A percentile compares a stretch with the other conserved stretches of the same genome.
These are phyloP conservation scores for Cromileptes altivelis DNA, from an alignment of 2,113 vertebrate genomes.

Conservation along the genomic window DNA sequence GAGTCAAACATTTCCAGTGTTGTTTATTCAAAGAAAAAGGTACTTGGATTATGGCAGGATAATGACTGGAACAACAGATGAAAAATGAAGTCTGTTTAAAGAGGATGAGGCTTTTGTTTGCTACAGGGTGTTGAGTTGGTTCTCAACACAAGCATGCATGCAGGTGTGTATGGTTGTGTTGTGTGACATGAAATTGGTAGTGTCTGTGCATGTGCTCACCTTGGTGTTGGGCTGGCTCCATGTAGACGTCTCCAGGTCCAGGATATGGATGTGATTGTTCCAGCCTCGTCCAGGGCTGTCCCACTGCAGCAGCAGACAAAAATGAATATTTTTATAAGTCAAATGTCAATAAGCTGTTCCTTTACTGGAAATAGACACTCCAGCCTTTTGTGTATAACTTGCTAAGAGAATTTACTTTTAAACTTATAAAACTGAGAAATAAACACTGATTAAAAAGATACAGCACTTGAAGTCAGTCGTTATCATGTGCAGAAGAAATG, in stretches of 20 bases:
- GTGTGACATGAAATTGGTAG: not conserved
- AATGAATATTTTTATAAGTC: not conserved
- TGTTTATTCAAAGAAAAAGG: not conserved
- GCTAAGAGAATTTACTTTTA: not conserved
- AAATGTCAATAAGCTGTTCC: not conserved
- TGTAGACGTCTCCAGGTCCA: constrained; percentile 92
- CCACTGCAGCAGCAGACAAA: constrained; percentile 50
- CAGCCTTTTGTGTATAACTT: not conserved
- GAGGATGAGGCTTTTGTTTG: not conserved
- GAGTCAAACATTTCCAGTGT: not conserved
- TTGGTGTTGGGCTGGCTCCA: constrained; percentile 95
- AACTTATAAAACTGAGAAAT: not conserved
- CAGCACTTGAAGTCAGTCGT: not conserved
- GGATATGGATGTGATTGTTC: constrained; percentile 96
- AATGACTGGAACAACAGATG: not conserved
- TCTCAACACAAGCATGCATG: too few species aligned
- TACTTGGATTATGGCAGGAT: too few species aligned
- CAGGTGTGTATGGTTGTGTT: not conserved
- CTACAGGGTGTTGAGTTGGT: too few species aligned
- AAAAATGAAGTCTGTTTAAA: not conserved
- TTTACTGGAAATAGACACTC: not conserved
- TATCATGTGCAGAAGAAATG: not conserved
- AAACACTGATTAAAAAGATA: not conserved
- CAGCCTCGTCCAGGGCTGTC: constrained; percentile 92
- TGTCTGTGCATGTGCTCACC: constrained; percentile 73